Conservation (phyloP, 2,113 vertebrate genomes). For the Otus sunia region DNA sequence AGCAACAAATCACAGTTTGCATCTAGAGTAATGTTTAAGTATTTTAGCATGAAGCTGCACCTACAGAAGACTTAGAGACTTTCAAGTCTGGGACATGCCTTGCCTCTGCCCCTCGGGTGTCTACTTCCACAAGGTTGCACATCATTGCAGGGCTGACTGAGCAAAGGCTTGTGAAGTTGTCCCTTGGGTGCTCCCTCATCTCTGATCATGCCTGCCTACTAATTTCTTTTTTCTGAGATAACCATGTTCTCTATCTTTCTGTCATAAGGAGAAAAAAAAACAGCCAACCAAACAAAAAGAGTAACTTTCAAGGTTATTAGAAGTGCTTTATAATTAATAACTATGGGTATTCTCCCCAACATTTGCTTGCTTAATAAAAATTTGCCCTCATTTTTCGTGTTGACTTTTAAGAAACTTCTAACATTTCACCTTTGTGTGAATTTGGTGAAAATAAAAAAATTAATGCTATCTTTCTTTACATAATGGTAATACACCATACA, state of each 20-base stretch:
- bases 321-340: not conserved
- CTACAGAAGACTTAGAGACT: not conserved
- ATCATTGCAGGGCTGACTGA: slow-evolving; percentile 49
- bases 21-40: not conserved
- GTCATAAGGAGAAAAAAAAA: not conserved
- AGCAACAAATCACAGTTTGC: not conserved
- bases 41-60: not conserved
- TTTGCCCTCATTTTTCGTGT: not conserved
- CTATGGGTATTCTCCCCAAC: not conserved
- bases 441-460: not conserved
- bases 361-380: not conserved
- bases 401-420: not conserved
- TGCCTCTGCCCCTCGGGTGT: slow-evolving; percentile 16
- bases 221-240: slow-evolving; percentile 24
- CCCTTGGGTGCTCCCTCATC: slow-evolving; percentile 51
- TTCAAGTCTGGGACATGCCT: not conserved
- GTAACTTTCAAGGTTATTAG: not conserved
- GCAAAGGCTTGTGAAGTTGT: slow-evolving; percentile 29
- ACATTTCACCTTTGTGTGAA: not conserved
- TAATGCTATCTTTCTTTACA: not conserved
- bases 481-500: not conserved
- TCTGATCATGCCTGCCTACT: slow-evolving; percentile 60
- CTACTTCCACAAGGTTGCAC: slow-evolving; percentile 65
- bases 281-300: not conserved
- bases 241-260: slow-evolving; percentile 7